These are phyloP conservation scores for Trinectes maculatus DNA, from an alignment of 2,113 vertebrate genomes.

Conservation along the genomic window DNA sequence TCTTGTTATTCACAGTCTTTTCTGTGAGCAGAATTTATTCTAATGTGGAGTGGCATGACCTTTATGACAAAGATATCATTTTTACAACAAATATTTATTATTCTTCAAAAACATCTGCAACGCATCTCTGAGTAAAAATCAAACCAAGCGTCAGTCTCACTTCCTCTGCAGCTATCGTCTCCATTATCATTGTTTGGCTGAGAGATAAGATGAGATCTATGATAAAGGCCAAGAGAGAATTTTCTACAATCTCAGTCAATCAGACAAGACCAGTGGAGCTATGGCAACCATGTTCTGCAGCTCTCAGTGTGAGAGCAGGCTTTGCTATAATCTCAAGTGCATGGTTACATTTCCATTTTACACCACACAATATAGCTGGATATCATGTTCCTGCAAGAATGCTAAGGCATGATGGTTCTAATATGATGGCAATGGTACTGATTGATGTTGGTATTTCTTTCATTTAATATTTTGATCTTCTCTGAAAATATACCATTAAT, in stretches of 20 bases:
- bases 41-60: too few relatives aligned
- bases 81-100: too few relatives aligned
- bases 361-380: not conserved
- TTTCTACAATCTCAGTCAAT: not conserved
- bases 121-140: too few relatives aligned
- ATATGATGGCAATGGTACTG: not conserved
- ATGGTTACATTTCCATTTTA: slow-evolving; percentile 12
- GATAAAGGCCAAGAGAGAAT: not conserved
- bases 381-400: not conserved
- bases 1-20: too few relatives aligned
- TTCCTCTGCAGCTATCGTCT: too few relatives aligned
- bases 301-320: not conserved
- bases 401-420: not conserved
- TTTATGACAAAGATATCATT: too few relatives aligned
- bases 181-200: too few relatives aligned
- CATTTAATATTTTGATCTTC: too few relatives aligned
- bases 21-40: too few relatives aligned
- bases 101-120: too few relatives aligned
- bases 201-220: not conserved
- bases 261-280: not conserved
- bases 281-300: slow-evolving; percentile 24
- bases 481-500: too few relatives aligned
- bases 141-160: too few relatives aligned
- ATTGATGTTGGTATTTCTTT: not conserved
- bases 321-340: slow-evolving; percentile 17